Evolutionary conservation across 2,888 invertebrate species (phyloP), one percentile per base, ranked within the genome.

Genomic region (Leptopilina syphax): DNA sequence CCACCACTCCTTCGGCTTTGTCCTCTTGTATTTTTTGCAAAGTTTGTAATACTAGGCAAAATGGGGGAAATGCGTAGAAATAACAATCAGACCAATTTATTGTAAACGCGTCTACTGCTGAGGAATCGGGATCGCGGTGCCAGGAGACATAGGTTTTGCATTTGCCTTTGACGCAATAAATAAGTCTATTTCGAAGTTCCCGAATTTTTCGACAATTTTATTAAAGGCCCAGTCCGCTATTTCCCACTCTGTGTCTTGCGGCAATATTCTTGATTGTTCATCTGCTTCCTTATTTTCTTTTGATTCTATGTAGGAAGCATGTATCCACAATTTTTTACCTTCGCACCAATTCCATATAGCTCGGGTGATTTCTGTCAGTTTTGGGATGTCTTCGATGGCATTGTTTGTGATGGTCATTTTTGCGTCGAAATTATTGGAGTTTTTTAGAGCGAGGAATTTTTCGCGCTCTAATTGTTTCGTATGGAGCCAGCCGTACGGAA

Each of bases 261-360:
- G 63, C 3, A 63, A n/a, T 8, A 18, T 63, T 63, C 60, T 60
- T 7, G 60, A 60, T n/a, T 60, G 60, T n/a, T 60, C 60, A n/a
- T 60, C 63, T 8, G 18, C 63, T 63, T 63, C 63, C 24, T 63
- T 63, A 18, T 63, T 63, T 24, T 63, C 24, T 63, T 63, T 63
- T 1, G 63, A 63, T 8, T 63, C 24, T 18, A 63, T 63, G 24
- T 63, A 63, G 24, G 63, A 63, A 24, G 63, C 63, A 24, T 63
- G 63, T 7, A 63, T 63, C 63, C 24, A 63, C 6, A 63, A 7
- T 6, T 24, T 18, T 63, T 24, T 63, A 3, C 24, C 24, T 24
- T 63, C 63, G 2, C 63, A 63, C 63, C 63, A 63, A 24, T 63
- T 18, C 63, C 63, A 63, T 24, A 63, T 63, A 9, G 18, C 63